Base-by-base conservation (phyloP, 2,113 vertebrate genomes). In the Anser cygnoides region DNA sequence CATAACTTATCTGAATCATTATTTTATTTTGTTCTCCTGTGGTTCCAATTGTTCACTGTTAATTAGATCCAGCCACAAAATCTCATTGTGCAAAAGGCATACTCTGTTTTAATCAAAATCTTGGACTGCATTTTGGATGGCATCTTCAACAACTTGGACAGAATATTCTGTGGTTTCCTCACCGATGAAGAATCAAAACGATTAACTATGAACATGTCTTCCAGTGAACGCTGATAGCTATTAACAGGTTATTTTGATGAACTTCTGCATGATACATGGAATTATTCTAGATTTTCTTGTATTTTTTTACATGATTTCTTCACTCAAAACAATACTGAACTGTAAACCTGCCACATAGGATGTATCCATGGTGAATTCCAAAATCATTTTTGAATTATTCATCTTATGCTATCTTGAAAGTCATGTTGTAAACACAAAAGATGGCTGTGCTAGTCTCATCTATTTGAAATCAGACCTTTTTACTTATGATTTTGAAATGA, bases 51-150 rank as follows among this genome's bases (percentile, higher is more conserved):
- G 94, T 96, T 96, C 89, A 37, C 67, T 2, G 25, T 94, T 96
- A 96, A 96, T 95, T 86, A 94, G 83, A 95, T 90, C 94, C 95
- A 94, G 94, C 52, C 88, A 90, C 73, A 92, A 93, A 61, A 94
- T 78, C 57, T 88, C 44, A 80, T 90, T 95, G 85, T 96, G 85
- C 79, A 97, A 94, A 95, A 93, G 17, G 61, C 85, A 90, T 93
- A 81, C 76, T 81, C 79, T 75, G 67, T 91, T 95, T 91, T 95
- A 93, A 96, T 93, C 86, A 96, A 88, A 92, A 94, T 66, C 72
- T 95, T 93, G 94, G 94, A 93, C 6, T 0, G 68, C 26, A 78
- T 84, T 96, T 88, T 95, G 85, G 82, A 92, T 90, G 90, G 90
- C 85, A 96, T 88, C 78, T 88, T 87, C 55, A 92, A 79, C 58